Evolutionary conservation across 2,113 vertebrate genomes (phyloP), one percentile per base, ranked within the genome.

Genomic region (Toxostoma redivivum): DNA sequence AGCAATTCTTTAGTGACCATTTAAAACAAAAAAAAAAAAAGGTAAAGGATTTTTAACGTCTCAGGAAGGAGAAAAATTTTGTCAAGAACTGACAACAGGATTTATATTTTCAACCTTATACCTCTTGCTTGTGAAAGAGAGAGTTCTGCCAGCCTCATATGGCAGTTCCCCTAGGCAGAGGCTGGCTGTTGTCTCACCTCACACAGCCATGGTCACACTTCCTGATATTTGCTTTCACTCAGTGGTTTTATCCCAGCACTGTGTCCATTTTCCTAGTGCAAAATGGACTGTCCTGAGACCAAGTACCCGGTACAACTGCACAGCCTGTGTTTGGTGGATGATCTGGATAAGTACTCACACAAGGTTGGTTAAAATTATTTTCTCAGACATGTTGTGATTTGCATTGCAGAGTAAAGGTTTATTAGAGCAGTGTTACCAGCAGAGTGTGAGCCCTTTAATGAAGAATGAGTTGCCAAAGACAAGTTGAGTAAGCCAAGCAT

Each of bases 341-440:
- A 31, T 19, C 28, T 35, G 62, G 60, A 10, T 31, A 38, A 64
- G n/a, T 5, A 10, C 23, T 30, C 1, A 0, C 7, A 15, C 5
- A 2, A n/a, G 31, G 9, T 33, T 30, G 30, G 23, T n/a, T 50
- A 22, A 21, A 90, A 69, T 31, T 7, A 86, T 66, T 78, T 65
- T 81, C 88, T 81, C 65, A 87, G 91, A 79, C 94, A 57, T 5
- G 23, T 4, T 48, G 84, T 81, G 40, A 28, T 71, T 93, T 97
- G 92, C 86, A 48, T 81, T 80, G 81, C 93, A 81, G 88, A 88
- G 10, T 44, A 44, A 92, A 83, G 12, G 16, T 97, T 97, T 97
- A 97, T 97, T 96, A 66, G 65, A 91, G 65, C 61, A 48, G 11
- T 33, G 58, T 58, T 81, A 38, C 10, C 60, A 88, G 86, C 69